These are phyloP conservation scores for Tortrix viridana DNA, from an alignment of 2,888 invertebrate species.

Conservation along the genomic window DNA sequence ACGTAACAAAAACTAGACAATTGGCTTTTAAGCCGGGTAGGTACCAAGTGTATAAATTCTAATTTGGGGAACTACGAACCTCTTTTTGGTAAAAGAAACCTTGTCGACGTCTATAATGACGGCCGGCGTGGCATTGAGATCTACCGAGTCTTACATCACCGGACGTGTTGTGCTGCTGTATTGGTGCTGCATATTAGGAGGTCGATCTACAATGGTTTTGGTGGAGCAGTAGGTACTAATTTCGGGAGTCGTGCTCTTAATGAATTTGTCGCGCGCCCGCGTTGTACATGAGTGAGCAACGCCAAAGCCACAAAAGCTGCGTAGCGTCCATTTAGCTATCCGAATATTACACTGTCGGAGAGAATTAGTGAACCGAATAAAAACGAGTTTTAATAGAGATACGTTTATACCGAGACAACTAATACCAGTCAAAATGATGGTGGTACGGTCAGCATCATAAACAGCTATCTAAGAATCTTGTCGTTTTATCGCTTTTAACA, in stretches of 20 bases:
- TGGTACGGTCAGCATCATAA: no score
- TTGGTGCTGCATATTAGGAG: slow-evolving; percentile 4
- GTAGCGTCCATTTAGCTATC: slow-evolving; percentile 7
- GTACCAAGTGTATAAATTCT: slow-evolving; percentile 10
- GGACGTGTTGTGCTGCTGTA: slow-evolving; percentile 10
- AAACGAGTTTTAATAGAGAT: slow-evolving; percentile 14
- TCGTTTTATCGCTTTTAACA: no score
- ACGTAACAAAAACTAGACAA: slow-evolving; percentile 10
- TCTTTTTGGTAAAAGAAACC: slow-evolving; percentile 19
- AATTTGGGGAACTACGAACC: slow-evolving; percentile 7
- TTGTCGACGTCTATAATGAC: not conserved
- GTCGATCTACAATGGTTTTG: slow-evolving; percentile 24
- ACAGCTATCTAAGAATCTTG: no score
- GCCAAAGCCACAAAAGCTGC: slow-evolving; percentile 27
- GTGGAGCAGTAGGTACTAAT: slow-evolving; percentile 38
- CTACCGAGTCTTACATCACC: slow-evolving; percentile 13
- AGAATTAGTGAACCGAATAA: slow-evolving; percentile 22
- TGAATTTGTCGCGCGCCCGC: slow-evolving; percentile 41
- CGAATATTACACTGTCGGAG: slow-evolving; percentile 22
- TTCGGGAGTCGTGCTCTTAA: slow-evolving; percentile 38
- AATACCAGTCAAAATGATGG: no score
- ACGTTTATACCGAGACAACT: no score
- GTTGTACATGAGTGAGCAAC: slow-evolving; percentile 22
- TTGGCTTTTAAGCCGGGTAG: slow-evolving; percentile 5
- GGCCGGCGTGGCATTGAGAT: slow-evolving; percentile 11